Percentiles rank a stretch among this genome's conserved stretches.
phyloP scores from a whole-genome alignment of 2,797 vertebrate genomes.

The Spea hammondii region DNA sequence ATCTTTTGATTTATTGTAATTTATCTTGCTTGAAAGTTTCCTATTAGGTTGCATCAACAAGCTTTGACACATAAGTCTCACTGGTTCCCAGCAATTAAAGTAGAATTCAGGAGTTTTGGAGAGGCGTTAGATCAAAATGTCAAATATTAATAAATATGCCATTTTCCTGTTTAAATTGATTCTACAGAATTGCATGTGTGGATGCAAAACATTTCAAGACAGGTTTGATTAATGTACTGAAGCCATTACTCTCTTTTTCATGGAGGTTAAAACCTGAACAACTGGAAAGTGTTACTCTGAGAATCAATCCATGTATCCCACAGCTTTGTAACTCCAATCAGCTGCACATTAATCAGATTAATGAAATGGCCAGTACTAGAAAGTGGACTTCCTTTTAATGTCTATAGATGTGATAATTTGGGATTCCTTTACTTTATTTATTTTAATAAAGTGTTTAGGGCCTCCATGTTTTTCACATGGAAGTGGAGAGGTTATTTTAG shows the following conservation, averaged over 20 bases:
- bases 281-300: constrained; percentile 15
- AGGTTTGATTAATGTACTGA: constrained; percentile 38
- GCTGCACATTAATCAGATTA: neutral
- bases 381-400: too few species aligned
- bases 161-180: constrained; percentile 41
- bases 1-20: constrained; percentile 44
- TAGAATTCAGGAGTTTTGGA: constrained; percentile 28
- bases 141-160: constrained; percentile 49
- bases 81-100: constrained; percentile 44
- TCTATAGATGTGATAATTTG: too few species aligned
- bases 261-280: constrained; percentile 14
- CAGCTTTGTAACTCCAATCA: constrained; percentile 12
- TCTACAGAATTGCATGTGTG: constrained; percentile 11
- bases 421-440: too few species aligned
- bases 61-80: constrained; percentile 32
- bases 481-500: too few species aligned
- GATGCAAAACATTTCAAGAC: constrained; percentile 29
- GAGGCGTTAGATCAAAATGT: constrained; percentile 46
- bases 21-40: constrained; percentile 44
- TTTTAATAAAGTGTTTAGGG: too few species aligned
- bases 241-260: constrained; percentile 35
- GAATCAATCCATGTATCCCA: constrained; percentile 16
- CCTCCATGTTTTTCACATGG: too few species aligned
- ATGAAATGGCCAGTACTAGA: too few species aligned
- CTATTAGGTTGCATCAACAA: constrained; percentile 46